Base-by-base conservation (phyloP, 2,888 invertebrate species). In the Tenthredo amoena region DNA sequence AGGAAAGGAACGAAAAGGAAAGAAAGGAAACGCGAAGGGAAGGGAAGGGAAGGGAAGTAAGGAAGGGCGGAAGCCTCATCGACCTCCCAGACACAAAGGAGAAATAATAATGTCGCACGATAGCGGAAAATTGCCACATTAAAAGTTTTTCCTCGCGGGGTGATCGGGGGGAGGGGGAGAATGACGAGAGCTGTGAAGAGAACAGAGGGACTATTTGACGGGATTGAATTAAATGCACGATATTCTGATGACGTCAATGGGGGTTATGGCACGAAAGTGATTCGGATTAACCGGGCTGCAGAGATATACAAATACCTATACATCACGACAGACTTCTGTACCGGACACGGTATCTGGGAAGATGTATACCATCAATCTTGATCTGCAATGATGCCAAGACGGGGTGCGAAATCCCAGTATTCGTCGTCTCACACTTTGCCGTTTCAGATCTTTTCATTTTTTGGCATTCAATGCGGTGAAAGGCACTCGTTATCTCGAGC, bases 71-170 rank as follows among this genome's bases (percentile, higher is more conserved):
- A 77, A 77, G 55, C 81, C 65, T 81, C 81, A 58, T 81, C 81
- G 81, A 62, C 47, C 58, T 68, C 15, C 26, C 76, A 76, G 85
- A 85, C 77, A 85, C 85, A 85, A 85, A 81, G 68, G 81, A 79
- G 50, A 85, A 85, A 85, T 85, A 85, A 85, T 85, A 85, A 85
- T 85, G 79, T 76, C 43, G 68, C 34, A 77, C 85, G 85, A 85
- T 85, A 85, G 85, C 85, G 85, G 85, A 85, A 85, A 85, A 85
- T 85, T 85, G 85, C 85, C 79, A 81, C 85, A 76, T 85, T 85
- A 79, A 85, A 85, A 85, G 85, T 85, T 85, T 85, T 77, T 76
- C 65, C 85, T 31, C 79, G 68, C 62, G 68, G 79, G 71, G 65
- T 62, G 31, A 68, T 47, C 79, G 31, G 31, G 18, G 37, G 6